Evolutionary conservation across 1,140 invertebrate species (phyloP).

Genomic region (Cardiocondyla obscurior): DNA sequence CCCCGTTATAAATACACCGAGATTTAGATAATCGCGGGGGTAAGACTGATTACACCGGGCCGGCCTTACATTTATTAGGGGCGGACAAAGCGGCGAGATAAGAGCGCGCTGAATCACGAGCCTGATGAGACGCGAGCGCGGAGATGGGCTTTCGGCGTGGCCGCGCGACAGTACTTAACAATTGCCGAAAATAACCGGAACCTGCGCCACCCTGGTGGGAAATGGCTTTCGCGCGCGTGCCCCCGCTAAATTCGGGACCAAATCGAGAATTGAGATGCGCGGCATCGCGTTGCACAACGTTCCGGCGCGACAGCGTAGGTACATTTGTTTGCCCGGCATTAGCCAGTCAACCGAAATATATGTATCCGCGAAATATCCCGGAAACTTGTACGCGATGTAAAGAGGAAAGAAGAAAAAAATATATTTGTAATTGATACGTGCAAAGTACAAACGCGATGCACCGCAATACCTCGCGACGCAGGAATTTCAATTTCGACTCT

Average conservation of each 20-base stretch:
- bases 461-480: background rate
- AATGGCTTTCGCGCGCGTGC: constrained; percentile 37
- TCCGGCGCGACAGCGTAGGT: background rate
- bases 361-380: background rate
- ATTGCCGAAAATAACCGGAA: constrained; percentile 74
- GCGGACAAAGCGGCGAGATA: constrained; percentile 50
- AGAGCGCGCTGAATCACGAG: constrained; percentile 64
- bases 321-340: background rate
- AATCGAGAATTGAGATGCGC: constrained; percentile 23
- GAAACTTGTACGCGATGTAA: background rate
- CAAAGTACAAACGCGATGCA: background rate
- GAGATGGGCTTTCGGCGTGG: constrained; percentile 62
- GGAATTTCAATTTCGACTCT: background rate
- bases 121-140: constrained; percentile 55
- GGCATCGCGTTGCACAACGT: background rate
- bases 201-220: constrained; percentile 37
- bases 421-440: background rate
- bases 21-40: constrained; percentile 43
- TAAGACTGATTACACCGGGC: constrained; percentile 9
- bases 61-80: constrained; percentile 48
- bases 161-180: constrained; percentile 70
- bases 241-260: constrained; percentile 23
- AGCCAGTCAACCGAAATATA: background rate
- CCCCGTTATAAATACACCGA: constrained; percentile 25
- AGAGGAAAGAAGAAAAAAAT: background rate